These are phyloP conservation scores for Drosophila kohkoa DNA, from an alignment of 1,140 invertebrate genomes.

Conservation along the genomic window DNA sequence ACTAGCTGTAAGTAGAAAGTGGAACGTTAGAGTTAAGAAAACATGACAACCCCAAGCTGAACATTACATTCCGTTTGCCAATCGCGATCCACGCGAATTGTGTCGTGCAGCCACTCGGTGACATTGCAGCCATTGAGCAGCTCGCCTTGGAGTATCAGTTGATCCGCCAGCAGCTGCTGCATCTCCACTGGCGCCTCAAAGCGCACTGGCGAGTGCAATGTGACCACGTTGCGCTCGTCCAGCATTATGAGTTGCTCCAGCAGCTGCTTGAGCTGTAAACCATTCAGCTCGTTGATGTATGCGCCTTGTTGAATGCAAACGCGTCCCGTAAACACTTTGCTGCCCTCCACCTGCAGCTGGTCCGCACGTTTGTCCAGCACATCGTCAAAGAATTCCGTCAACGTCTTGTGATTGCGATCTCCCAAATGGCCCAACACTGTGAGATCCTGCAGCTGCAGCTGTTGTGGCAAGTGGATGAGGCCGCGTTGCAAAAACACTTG, in stretches of 20 bases:
- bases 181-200: slow-evolving; percentile 51
- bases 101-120: slow-evolving; percentile 67
- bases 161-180: slow-evolving; percentile 17
- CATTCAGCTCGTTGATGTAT: slow-evolving; percentile 54
- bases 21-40: no score
- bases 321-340: slow-evolving; percentile 68
- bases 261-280: slow-evolving; percentile 40
- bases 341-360: slow-evolving; percentile 21
- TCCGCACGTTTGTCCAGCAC: slow-evolving; percentile 57
- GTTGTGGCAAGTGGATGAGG: slow-evolving; percentile 19
- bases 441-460: slow-evolving; percentile 43
- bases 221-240: slow-evolving; percentile 28
- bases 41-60: no score
- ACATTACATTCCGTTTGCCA: slow-evolving; percentile 24
- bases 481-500: slow-evolving; percentile 55
- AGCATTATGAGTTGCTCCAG: slow-evolving; percentile 54
- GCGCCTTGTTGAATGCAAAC: slow-evolving; percentile 57
- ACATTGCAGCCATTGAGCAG: slow-evolving; percentile 65
- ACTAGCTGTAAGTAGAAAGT: slow-evolving; percentile 29
- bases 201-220: slow-evolving; percentile 46
- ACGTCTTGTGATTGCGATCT: slow-evolving; percentile 33
- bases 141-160: slow-evolving; percentile 27
- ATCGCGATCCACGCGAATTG: slow-evolving; percentile 63
- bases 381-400: slow-evolving; percentile 59
- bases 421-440: slow-evolving; percentile 61